A percentile compares a stretch with the other conserved stretches of the same genome.
Conservation (phyloP, 2,797 vertebrate species). For the Parauchenoglanis ngamensis region DNA sequence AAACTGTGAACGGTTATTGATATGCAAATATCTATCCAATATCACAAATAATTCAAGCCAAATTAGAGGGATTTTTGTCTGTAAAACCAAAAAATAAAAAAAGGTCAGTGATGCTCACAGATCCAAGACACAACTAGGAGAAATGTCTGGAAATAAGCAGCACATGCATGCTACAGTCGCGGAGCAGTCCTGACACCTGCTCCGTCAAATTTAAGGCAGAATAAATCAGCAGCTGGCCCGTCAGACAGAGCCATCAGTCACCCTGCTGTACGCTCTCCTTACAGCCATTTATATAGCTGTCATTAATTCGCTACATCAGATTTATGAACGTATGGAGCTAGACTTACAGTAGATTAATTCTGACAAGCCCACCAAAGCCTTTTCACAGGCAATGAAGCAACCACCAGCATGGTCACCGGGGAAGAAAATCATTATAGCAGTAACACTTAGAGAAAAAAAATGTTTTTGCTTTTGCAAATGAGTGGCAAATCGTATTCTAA, state of each 20-base stretch:
- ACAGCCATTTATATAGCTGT: conserved; percentile 33
- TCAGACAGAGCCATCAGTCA: conserved; percentile 37
- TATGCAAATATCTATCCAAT: background rate
- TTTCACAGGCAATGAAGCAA: conserved; percentile 17
- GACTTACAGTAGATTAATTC: conserved; percentile 31
- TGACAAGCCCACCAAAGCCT: conserved; percentile 29
- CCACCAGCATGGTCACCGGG: background rate
- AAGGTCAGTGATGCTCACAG: background rate
- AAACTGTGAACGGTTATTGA: background rate
- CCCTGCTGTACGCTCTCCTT: background rate
- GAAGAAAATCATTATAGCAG: background rate
- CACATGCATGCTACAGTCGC: background rate
- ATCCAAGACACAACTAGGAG: background rate
- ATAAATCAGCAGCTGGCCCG: conserved; percentile 34
- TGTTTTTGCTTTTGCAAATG: conserved; percentile 62
- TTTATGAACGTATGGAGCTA: conserved; percentile 38
- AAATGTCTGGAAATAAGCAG: background rate
- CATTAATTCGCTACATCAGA: conserved; percentile 44
- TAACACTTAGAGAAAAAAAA: conserved; percentile 20
- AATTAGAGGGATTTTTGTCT: background rate
- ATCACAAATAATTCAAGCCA: too few species aligned
- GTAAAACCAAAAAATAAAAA: background rate
- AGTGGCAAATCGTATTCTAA: conserved; percentile 32
- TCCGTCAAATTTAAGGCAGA: conserved; percentile 32
- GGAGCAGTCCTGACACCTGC: conserved; percentile 35